These are phyloP conservation scores for Alligator sinensis DNA, from an alignment of 2,113 vertebrate species.

Conservation along the genomic window DNA sequence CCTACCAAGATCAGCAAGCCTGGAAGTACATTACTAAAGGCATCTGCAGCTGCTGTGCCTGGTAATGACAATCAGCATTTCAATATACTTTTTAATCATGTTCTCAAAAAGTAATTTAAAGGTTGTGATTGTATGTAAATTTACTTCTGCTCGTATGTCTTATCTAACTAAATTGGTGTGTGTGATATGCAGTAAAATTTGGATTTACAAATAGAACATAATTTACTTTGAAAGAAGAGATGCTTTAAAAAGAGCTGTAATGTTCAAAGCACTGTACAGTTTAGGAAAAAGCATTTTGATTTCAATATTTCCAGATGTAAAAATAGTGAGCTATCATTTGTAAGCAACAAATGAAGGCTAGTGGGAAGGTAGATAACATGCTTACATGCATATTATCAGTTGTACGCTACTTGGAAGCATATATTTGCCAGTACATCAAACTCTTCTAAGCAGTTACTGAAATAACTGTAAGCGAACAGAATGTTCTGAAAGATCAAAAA, in stretches of 20 bases:
- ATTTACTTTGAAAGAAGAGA: background rate
- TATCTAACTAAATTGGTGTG: background rate
- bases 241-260: background rate
- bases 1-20: slow-evolving; percentile 92
- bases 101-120: background rate
- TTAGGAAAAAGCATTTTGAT: background rate
- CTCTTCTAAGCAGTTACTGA: background rate
- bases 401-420: background rate
- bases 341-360: background rate
- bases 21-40: slow-evolving; percentile 81
- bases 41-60: slow-evolving; percentile 72
- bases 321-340: background rate
- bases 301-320: background rate
- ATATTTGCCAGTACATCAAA: background rate
- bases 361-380: background rate
- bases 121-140: accelerated
- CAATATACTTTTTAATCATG: background rate
- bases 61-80: slow-evolving; percentile 70
- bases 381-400: background rate
- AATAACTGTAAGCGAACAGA: background rate
- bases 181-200: background rate
- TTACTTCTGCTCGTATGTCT: background rate
- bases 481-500: background rate
- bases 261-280: background rate
- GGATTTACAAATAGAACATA: background rate